phyloP scores from a whole-genome alignment of 2,797 vertebrate genomes.

The Naso thynnoides region DNA sequence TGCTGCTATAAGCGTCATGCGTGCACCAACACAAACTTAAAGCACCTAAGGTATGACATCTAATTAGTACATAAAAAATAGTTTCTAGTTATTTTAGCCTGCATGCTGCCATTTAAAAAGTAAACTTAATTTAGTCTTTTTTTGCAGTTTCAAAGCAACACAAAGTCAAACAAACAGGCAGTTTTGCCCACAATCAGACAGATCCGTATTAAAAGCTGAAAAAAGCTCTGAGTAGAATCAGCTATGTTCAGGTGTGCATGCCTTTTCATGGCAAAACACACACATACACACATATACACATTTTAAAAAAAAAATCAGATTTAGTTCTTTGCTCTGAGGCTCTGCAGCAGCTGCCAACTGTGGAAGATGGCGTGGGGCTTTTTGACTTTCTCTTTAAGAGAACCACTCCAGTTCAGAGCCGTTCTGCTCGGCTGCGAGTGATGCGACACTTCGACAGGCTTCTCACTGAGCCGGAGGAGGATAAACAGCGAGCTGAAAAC shows the following conservation, averaged over 20 bases:
- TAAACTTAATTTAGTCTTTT: slow-evolving; percentile 10
- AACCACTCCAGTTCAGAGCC: slow-evolving; percentile 49
- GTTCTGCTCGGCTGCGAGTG: slow-evolving; percentile 31
- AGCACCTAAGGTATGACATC: no score
- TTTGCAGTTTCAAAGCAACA: background rate
- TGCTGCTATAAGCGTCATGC: no score
- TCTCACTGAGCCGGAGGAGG: slow-evolving; percentile 48
- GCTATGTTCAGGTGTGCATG: slow-evolving; percentile 18
- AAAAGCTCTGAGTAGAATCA: slow-evolving; percentile 1
- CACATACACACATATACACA: background rate
- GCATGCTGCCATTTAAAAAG: background rate
- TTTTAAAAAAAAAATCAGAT: background rate
- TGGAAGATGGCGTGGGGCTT: slow-evolving; percentile 30
- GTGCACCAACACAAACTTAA: no score
- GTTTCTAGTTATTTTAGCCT: no score
- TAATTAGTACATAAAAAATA: no score
- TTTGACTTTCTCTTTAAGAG: slow-evolving; percentile 38
- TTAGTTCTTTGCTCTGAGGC: slow-evolving; percentile 28
- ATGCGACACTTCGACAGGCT: slow-evolving; percentile 53
- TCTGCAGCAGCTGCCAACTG: slow-evolving; percentile 45
- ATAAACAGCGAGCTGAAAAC: slow-evolving; percentile 54
- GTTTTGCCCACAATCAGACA: background rate
- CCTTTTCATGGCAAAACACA: slow-evolving; percentile 29
- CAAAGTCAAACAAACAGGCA: background rate
- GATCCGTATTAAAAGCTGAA: background rate